Evolutionary conservation across 37 sponge, comb jelly and placozoan genomes (phyloP), one percentile per base, ranked within the genome.

Genomic region (Petrosia ficiformis): DNA sequence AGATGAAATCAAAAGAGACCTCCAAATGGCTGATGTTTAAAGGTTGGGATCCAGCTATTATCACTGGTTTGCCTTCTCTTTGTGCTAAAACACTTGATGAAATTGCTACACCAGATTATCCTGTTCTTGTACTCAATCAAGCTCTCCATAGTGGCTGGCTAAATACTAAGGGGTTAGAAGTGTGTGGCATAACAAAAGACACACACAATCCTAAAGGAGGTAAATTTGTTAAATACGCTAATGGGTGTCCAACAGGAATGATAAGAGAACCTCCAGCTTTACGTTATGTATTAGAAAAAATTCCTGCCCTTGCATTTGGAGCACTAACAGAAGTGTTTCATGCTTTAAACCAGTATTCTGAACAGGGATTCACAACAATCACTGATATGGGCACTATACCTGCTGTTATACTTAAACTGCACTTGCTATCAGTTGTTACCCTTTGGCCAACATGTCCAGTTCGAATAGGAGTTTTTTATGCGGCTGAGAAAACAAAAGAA

Each of bases 361-460:
- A 37, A 35, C 29, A 63, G 0, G 89, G 89, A 33, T 82, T 76
- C 57, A 88, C 89, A 19, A 88, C 89, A n/a, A 74, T 88, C 19
- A 77, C 83, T n/a, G 89, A 88, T 22, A 16, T 88, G 37, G 83
- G 54, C 10, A 48, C 54, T 48, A n/a, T n/a, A n/a, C n/a, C n/a
- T n/a, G n/a, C n/a, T n/a, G n/a, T n/a, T n/a, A n/a, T n/a, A n/a
- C 54, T 48, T 19, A 48, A 48, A 48, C 54, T 48, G 14, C 10
- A 48, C 16, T 16, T 48, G 10, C 54, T 48, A 19, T 48, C 54
- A 16, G 14, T 48, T 71, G 1, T 78, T 43, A 36, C 30, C 4
- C 44, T 21, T 33, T 5, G 26, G 4, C 37, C 76, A 76, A 21
- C 32, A 73, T 26, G 41, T 59, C 21, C 66, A 42, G 25, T n/a